phyloP scores from a whole-genome alignment of 2,113 vertebrate species.

The Thalassarche chlororhynchos region DNA sequence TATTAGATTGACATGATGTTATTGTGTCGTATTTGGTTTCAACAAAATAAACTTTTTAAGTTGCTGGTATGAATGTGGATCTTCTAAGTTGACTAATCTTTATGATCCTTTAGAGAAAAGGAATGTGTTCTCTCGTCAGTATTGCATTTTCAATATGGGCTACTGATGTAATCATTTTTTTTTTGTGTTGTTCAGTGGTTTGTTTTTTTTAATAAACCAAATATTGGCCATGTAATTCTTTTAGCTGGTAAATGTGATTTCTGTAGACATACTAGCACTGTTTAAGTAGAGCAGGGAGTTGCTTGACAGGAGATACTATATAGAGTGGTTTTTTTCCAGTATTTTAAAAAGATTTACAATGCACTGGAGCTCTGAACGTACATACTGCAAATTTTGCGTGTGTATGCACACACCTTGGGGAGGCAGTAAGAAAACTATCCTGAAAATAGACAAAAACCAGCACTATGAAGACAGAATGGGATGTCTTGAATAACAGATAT shows the following conservation, averaged over 20 bases:
- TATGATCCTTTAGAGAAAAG: not conserved
- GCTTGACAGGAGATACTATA: not conserved
- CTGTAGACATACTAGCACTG: not conserved
- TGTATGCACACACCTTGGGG: not conserved
- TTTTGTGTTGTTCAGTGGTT: not conserved
- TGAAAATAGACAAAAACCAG: not conserved
- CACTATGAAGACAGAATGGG: not conserved
- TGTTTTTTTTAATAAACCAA: not conserved
- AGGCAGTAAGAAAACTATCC: not conserved
- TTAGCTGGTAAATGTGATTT: not conserved
- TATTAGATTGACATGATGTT: not conserved
- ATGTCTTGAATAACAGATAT: not conserved
- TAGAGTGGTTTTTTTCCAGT: not conserved
- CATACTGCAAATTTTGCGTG: not conserved
- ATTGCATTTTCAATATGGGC: not conserved
- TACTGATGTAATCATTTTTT: not conserved
- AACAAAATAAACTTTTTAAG: not conserved
- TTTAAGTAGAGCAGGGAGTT: not conserved
- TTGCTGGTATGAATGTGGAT: not conserved
- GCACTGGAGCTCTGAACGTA: not conserved
- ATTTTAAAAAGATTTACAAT: not conserved
- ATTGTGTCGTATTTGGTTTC: not conserved
- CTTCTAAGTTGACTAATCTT: not conserved
- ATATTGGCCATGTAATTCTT: not conserved
- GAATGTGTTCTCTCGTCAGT: not conserved